A percentile compares a stretch with the other conserved stretches of the same genome.
These are phyloP conservation scores for Rosalia funebris DNA, from an alignment of 2,888 invertebrate genomes.

Conservation along the genomic window DNA sequence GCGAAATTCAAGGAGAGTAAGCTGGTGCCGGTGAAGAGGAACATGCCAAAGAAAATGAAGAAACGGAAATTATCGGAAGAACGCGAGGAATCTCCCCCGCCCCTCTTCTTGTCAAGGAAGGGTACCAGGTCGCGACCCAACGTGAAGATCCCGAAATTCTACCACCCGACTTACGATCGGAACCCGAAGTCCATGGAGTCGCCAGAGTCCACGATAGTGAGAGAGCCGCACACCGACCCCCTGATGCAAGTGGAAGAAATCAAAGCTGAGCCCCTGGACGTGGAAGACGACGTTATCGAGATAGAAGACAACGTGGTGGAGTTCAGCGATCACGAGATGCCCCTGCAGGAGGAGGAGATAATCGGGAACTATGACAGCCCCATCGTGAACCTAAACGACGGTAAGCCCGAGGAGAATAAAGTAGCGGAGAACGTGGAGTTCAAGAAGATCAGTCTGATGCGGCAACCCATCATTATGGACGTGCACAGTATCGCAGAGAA, in stretches of 20 bases:
- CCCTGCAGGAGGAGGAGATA: slow-evolving; percentile 43
- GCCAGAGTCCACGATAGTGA: slow-evolving; percentile 42
- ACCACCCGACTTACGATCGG: slow-evolving; percentile 45
- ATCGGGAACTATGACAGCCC: slow-evolving; percentile 47
- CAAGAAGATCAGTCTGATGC: slow-evolving; percentile 33
- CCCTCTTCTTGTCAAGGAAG: slow-evolving; percentile 56
- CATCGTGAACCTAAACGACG: slow-evolving; percentile 39
- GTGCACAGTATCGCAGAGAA: slow-evolving; percentile 41
- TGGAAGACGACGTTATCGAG: slow-evolving; percentile 52
- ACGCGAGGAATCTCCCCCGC: slow-evolving; percentile 55
- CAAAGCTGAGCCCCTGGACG: slow-evolving; percentile 59
- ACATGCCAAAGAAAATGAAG: slow-evolving; percentile 38
- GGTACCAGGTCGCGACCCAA: slow-evolving; percentile 62
- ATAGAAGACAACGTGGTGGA: slow-evolving; percentile 46
- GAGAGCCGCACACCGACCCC: slow-evolving; percentile 46
- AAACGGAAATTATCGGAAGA: slow-evolving; percentile 46
- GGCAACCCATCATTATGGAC: slow-evolving; percentile 42
- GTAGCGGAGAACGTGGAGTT: slow-evolving; percentile 24
- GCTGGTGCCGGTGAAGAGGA: slow-evolving; percentile 28
- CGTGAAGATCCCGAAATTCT: slow-evolving; percentile 61
- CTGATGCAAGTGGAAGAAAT: slow-evolving; percentile 54
- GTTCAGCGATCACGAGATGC: slow-evolving; percentile 41
- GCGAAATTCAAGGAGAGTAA: slow-evolving; percentile 33
- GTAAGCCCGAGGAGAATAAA: background rate
- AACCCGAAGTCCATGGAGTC: slow-evolving; percentile 30